Evolutionary conservation across 2,888 invertebrate genomes (phyloP).

Genomic region (Empis stercorea): DNA sequence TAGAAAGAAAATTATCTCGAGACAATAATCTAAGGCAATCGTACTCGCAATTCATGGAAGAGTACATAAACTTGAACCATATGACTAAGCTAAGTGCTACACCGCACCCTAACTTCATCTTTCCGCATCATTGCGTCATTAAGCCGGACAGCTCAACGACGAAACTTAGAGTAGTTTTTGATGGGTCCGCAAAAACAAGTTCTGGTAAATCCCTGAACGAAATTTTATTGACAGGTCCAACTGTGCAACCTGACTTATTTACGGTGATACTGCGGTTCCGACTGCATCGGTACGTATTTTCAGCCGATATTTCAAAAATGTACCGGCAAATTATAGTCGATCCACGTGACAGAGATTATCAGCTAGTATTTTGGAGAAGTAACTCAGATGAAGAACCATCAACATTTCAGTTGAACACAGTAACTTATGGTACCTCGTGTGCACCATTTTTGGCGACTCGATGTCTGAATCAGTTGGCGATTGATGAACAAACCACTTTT

Average conservation of each 20-base stretch:
- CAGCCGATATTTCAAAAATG: conserved; percentile 11
- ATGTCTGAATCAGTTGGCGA: conserved; percentile 11
- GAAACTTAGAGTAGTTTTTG: conserved; percentile 7
- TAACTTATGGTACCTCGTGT: conserved; percentile 12
- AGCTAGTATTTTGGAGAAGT: conserved; percentile 10
- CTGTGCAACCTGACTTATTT: conserved; percentile 7
- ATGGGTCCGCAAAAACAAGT: conserved; percentile 4
- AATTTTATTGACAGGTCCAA: conserved; percentile 5
- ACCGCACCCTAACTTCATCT: conserved; percentile 1
- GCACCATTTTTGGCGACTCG: conserved; percentile 16
- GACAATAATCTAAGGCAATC: too few relatives aligned
- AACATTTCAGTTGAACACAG: not conserved
- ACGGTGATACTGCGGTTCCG: conserved; percentile 8
- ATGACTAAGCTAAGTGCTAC: too few relatives aligned
- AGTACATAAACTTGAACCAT: too few relatives aligned
- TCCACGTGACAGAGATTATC: conserved; percentile 6
- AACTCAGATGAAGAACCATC: too few relatives aligned
- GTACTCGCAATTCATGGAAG: too few relatives aligned
- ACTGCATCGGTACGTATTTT: conserved; percentile 8
- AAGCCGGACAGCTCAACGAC: not conserved
- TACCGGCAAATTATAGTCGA: conserved; percentile 7
- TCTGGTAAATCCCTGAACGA: conserved; percentile 8
- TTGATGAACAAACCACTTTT: conserved; percentile 5
- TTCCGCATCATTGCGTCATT: conserved; percentile 5
- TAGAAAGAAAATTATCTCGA: not conserved